A percentile compares a stretch with the other conserved stretches of the same genome.
These are phyloP conservation scores for Drosophila busckii DNA, from an alignment of 1,140 invertebrate genomes.

Conservation along the genomic window DNA sequence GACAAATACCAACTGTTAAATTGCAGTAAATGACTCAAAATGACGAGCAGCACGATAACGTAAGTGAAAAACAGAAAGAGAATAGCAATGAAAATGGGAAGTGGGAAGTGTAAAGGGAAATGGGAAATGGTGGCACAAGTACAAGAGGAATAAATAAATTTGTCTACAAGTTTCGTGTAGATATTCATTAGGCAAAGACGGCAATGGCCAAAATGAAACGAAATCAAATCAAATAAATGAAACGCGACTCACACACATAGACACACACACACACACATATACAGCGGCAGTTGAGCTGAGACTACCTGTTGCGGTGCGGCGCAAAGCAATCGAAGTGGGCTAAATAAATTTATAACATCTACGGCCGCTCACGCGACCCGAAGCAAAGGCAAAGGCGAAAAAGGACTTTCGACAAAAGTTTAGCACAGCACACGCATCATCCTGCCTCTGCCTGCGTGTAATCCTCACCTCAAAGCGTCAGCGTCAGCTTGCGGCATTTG, in stretches of 20 bases:
- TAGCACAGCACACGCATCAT: no score
- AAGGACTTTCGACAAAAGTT: background rate
- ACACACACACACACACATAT: background rate
- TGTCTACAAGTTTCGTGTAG: constrained; percentile 62
- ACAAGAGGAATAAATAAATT: constrained; percentile 12
- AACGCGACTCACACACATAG: constrained; percentile 11
- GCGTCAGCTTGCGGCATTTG: background rate
- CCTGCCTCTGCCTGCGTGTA: no score
- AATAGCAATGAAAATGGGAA: background rate
- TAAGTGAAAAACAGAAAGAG: background rate
- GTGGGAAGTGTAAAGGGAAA: background rate
- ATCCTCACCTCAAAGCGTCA: constrained; percentile 2
- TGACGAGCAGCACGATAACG: constrained; percentile 4
- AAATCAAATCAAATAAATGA: constrained; percentile 53
- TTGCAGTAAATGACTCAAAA: constrained; percentile 37
- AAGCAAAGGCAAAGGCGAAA: background rate
- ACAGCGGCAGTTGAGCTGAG: background rate
- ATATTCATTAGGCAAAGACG: constrained; percentile 66
- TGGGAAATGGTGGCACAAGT: background rate
- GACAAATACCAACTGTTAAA: constrained; percentile 51
- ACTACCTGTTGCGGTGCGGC: constrained; percentile 51
- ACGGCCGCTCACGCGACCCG: constrained; percentile 62
- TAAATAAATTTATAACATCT: constrained; percentile 71
- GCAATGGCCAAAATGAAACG: constrained; percentile 35
- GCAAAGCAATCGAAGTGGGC: constrained; percentile 64